A percentile compares a stretch with the other conserved stretches of the same genome.
phyloP scores from a whole-genome alignment of 2,113 vertebrate genomes.

The Hypocryptadius cinnamomeus region DNA sequence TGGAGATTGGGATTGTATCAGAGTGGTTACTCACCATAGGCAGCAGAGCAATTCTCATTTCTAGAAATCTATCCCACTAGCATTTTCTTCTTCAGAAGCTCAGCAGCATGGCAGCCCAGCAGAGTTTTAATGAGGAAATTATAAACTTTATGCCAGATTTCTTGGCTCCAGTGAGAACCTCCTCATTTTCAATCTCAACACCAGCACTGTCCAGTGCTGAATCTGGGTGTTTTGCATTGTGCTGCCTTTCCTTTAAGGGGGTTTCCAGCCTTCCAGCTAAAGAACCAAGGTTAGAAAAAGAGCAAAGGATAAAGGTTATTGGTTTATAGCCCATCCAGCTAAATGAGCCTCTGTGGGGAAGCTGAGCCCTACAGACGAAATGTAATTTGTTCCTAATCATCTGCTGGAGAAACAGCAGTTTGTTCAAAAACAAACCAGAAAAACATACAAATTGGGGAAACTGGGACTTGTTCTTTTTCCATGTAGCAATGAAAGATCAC shows the following conservation, averaged over 20 bases:
- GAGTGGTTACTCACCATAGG: neutral
- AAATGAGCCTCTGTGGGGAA: neutral
- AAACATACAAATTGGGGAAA: neutral
- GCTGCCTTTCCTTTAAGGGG: neutral
- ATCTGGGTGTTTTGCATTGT: neutral
- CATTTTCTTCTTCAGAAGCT: neutral
- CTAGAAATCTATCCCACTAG: neutral
- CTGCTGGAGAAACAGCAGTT: neutral
- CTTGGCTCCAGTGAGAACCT: neutral
- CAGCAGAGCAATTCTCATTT: neutral
- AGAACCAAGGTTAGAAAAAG: neutral
- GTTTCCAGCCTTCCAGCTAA: neutral
- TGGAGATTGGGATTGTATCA: neutral
- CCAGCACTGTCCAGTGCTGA: slow-evolving; percentile 45
- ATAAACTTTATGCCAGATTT: neutral
- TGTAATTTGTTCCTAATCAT: neutral
- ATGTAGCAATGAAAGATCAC: neutral
- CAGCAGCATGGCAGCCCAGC: neutral
- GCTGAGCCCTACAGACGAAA: neutral
- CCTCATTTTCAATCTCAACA: neutral
- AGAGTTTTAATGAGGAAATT: neutral
- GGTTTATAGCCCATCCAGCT: neutral
- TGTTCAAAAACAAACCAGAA: neutral
- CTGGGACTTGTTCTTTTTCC: neutral
- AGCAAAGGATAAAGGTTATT: neutral